These are phyloP conservation scores for Amphiprion percula DNA, from an alignment of 2,113 vertebrate species.

Conservation along the genomic window DNA sequence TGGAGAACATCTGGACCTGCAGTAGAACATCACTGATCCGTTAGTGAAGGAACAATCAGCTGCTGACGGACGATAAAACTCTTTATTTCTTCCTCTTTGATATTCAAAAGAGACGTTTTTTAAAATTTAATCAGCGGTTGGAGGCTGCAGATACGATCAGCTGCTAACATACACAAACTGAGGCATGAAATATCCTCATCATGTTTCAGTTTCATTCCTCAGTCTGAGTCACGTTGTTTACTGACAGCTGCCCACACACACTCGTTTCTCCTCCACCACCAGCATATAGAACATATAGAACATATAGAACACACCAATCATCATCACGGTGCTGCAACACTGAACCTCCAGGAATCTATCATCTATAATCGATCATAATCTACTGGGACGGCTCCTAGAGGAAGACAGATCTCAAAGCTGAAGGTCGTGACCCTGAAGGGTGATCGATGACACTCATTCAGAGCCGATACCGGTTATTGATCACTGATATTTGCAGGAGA, in stretches of 20 bases:
- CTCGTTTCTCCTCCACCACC: too few species aligned
- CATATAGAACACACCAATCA: too few species aligned
- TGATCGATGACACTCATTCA: too few species aligned
- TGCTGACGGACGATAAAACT: not conserved
- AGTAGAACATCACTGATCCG: not conserved
- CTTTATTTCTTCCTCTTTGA: constrained; percentile 42
- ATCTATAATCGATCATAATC: too few species aligned
- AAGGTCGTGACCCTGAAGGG: too few species aligned
- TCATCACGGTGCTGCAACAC: too few species aligned
- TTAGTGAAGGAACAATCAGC: not conserved
- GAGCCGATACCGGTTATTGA: too few species aligned
- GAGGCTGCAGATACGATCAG: constrained; percentile 55
- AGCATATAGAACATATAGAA: too few species aligned
- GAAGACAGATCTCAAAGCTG: too few species aligned
- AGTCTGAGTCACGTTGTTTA: constrained; percentile 79
- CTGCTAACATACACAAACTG: constrained; percentile 28
- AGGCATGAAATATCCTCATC: constrained; percentile 59
- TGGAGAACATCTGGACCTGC: not conserved
- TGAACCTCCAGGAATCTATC: too few species aligned
- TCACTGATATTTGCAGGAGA: too few species aligned
- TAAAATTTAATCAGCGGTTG: constrained; percentile 45
- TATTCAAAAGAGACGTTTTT: constrained; percentile 27
- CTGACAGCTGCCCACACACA: constrained; percentile 59
- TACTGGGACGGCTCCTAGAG: too few species aligned
- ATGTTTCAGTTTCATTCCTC: constrained; percentile 70